Evolutionary conservation across 92 coral and sea anemone genomes (phyloP).

Genomic region (Actinernus sp.): DNA sequence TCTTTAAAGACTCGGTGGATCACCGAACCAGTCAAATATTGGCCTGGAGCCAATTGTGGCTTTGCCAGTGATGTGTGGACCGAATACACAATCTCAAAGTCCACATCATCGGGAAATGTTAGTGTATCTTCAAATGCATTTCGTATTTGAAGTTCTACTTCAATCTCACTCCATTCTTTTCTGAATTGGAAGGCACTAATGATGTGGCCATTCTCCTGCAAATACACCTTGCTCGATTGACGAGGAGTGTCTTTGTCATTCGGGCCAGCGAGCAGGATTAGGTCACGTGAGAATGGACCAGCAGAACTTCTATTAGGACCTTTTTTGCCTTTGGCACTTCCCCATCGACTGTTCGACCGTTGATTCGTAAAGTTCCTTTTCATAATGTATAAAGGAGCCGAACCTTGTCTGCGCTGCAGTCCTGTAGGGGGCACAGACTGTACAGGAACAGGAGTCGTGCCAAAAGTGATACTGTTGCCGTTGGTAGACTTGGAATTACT

Average conservation of each 20-base stretch:
- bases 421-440: too few species aligned
- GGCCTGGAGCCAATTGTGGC: slow-evolving; percentile 40
- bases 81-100: slow-evolving; percentile 17
- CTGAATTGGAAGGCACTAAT: slow-evolving; percentile 27
- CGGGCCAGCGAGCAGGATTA: too few species aligned
- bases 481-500: too few species aligned
- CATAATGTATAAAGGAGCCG: too few species aligned
- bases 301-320: too few species aligned
- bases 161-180: slow-evolving; percentile 14
- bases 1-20: slow-evolving; percentile 17
- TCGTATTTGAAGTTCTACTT: slow-evolving; percentile 1
- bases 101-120: slow-evolving; percentile 33
- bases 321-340: too few species aligned
- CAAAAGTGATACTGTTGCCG: too few species aligned
- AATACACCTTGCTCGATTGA: slow-evolving; percentile 12
- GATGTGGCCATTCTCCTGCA: slow-evolving; percentile 42
- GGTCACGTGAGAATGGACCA: slow-evolving; percentile 26
- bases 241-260: slow-evolving; percentile 11
- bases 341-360: too few species aligned
- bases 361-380: too few species aligned
- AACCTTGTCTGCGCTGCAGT: too few species aligned
- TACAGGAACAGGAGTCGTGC: too few species aligned
- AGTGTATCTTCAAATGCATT: slow-evolving; percentile 28
- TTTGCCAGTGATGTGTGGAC: slow-evolving; percentile 20
- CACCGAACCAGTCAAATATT: slow-evolving; percentile 20